phyloP scores from a whole-genome alignment of 2,113 vertebrate genomes.

The Anguilla japonica region DNA sequence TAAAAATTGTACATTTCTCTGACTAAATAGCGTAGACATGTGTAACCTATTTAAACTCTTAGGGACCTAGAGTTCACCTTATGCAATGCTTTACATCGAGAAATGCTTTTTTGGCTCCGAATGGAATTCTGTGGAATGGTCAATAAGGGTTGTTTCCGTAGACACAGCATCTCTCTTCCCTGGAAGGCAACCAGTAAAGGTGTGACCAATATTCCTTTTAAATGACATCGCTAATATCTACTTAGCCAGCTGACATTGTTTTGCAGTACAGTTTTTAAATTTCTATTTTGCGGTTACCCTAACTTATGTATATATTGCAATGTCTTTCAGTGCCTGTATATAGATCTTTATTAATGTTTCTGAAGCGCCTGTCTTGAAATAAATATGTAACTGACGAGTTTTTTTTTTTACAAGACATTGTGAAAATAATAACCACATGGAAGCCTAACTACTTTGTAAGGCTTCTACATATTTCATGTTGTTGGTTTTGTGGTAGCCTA shows the following conservation, averaged over 20 bases:
- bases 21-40: neutral
- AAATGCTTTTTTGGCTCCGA: neutral
- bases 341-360: neutral
- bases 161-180: neutral
- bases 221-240: neutral
- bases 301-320: neutral
- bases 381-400: neutral
- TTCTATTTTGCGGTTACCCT: neutral
- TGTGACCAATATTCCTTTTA: neutral
- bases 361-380: neutral
- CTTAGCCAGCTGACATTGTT: neutral
- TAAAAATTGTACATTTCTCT: neutral
- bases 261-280: neutral
- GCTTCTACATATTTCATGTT: neutral
- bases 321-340: neutral
- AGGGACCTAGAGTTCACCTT: neutral
- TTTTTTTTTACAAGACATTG: neutral
- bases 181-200: neutral
- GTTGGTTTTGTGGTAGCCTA: neutral
- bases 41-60: neutral
- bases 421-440: neutral
- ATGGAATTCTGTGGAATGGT: neutral
- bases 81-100: conserved; percentile 11
- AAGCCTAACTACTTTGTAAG: neutral
- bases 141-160: neutral